Base-by-base conservation (phyloP, 2,888 invertebrate species). In the Melanotus villosus region DNA sequence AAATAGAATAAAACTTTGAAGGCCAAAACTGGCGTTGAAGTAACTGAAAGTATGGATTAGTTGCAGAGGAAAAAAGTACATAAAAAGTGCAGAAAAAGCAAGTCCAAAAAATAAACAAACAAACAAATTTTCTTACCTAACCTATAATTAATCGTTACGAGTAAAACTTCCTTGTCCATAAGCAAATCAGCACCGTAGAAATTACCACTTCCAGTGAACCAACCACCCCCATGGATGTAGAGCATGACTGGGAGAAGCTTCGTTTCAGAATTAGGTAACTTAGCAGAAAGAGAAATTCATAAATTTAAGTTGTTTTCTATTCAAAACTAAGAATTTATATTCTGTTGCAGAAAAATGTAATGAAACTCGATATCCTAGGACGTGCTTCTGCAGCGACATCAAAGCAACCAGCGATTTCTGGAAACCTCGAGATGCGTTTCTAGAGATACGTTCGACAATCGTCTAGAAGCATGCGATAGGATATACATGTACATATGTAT, bases 151-250 rank as follows among this genome's bases (percentile, higher is more conserved):
- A 73, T 64, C 10, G 76, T 70, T 10, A 78, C 92, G 7, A 92
- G 86, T 6, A 93, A 81, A 0, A 93, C 86, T 74, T 93, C 90
- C 71, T 89, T 88, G 74, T 93, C 93, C 50, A 93, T 83, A 1
- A 93, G 83, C 75, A 88, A 89, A 70, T 92, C 89, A 0, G 93
- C 92, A 0, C 91, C 91, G 76, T 93, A 93, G 85, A 89, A 91
- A 1, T 85, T 81, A 0, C 91, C 90, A 0, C 90, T 88, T 0
- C 93, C 93, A 67, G 91, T 91, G 80, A 92, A 87, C 90, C 91
- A 93, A 2, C 93, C 93, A 1, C 93, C 93, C 0, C 91, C 91
- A 67, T 91, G 91, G 70, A 91, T 86, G 84, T 91, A 93, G 12
- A 93, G 86, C 92, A 93, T 92, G 0, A 93, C 93, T 0, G 93